Evolutionary conservation across 2,888 invertebrate species (phyloP).

Genomic region (Noctua fimbriata): DNA sequence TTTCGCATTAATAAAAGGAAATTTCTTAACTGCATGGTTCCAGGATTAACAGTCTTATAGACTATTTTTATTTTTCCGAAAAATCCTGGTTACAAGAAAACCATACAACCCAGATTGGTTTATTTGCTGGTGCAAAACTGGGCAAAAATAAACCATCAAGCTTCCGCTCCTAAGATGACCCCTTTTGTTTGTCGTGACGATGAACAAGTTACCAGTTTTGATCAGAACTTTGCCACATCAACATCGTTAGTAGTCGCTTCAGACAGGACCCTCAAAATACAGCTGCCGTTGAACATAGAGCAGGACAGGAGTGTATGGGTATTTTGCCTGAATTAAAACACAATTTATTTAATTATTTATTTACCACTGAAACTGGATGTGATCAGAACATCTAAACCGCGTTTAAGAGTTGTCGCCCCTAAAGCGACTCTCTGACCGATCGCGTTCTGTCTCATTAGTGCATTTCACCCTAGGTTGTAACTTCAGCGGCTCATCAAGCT

Average conservation of each 20-base stretch:
- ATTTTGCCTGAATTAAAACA: no score
- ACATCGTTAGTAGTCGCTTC: neutral
- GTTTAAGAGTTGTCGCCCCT: neutral
- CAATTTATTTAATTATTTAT: no score
- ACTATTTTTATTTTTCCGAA: neutral
- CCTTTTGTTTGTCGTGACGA: neutral
- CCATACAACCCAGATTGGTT: neutral
- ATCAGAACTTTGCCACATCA: neutral
- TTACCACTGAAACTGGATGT: neutral
- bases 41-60: neutral
- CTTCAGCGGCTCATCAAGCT: neutral
- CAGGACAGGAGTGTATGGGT: neutral
- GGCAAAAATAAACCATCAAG: neutral
- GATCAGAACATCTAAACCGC: neutral
- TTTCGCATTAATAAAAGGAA: neutral
- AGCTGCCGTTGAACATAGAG: neutral
- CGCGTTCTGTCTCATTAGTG: neutral
- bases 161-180: neutral
- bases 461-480: neutral
- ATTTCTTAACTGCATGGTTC: no score
- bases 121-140: neutral
- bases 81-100: neutral
- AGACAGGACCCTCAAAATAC: neutral
- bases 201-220: neutral
- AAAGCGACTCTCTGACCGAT: neutral